These are phyloP conservation scores for Drosophila funebris DNA, from an alignment of 1,140 invertebrate species.

Conservation along the genomic window DNA sequence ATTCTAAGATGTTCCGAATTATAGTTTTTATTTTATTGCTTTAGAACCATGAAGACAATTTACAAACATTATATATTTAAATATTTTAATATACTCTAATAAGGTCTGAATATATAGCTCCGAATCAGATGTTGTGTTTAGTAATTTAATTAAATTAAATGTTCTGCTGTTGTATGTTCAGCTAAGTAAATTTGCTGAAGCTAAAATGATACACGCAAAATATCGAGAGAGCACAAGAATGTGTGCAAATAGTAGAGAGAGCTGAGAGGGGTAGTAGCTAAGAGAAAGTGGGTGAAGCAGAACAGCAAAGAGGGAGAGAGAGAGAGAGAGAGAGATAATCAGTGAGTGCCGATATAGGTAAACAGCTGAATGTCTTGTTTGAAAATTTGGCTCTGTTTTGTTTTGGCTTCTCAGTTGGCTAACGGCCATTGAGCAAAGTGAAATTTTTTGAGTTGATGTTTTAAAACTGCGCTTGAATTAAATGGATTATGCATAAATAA, in stretches of 20 bases:
- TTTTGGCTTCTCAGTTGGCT: slow-evolving; percentile 41
- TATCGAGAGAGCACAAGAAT: not conserved
- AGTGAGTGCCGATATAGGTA: slow-evolving; percentile 1
- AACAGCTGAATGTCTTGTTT: slow-evolving; percentile 15
- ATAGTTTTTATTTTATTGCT: no score
- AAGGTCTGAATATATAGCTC: no score
- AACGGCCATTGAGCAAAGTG: slow-evolving; percentile 38
- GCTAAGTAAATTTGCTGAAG: not conserved
- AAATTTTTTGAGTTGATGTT: slow-evolving; percentile 12
- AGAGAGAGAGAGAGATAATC: not conserved
- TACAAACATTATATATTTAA: no score
- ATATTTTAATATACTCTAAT: no score
- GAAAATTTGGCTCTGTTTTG: slow-evolving; percentile 37
- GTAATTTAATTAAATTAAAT: not conserved
- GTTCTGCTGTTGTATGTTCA: no score
- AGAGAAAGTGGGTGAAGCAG: not conserved
- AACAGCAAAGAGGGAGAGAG: not conserved
- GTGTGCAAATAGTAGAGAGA: not conserved
- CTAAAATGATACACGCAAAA: not conserved
- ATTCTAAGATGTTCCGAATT: no score
- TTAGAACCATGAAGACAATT: no score
- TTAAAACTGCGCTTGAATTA: not conserved
- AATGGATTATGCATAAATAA: not conserved
- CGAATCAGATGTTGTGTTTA: no score
- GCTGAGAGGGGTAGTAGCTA: not conserved